Evolutionary conservation across 2,888 invertebrate species (phyloP), one percentile per base, ranked within the genome.

Genomic region (Heliconius charithonia): DNA sequence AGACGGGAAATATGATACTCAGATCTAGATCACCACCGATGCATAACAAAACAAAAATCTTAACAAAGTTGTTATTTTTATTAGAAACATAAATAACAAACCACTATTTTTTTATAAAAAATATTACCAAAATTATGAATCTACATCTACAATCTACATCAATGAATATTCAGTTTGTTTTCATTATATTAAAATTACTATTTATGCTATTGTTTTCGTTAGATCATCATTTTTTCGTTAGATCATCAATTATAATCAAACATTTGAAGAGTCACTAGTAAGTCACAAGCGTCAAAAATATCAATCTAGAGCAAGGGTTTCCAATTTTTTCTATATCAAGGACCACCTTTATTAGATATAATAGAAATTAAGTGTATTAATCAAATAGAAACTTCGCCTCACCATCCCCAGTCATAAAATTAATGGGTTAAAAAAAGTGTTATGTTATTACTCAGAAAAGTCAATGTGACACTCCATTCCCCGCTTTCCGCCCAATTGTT

Each of bases 21-120:
- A 69, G 41, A 29, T 56, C 71, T 71, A 29, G n/a, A 71, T 56
- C 32, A 32, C 71, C 29, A 71, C 7, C n/a, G 56, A 56, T 71
- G 71, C 56, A n/a, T 22, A n/a, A 51, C 51, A 56, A 56, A 71
- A 16, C n/a, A 71, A 51, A 56, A 70, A 25, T 19, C 27, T 19
- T 51, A 16, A 16, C 9, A 13, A 19, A 27, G 2, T 12, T 13
- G 3, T 29, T 45, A 22, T 25, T 71, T 71, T 56, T 29, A 12
- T 56, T 71, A 19, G 16, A 19, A 27, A 70, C 3, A 41, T 25
- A n/a, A 59, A 59, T 51, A 51, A 51, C 9, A 10, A 0, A 59
- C 19, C 1, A 10, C 4, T 16, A 45, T 0, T 10, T 3, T 59
- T 59, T 59, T n/a, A n/a, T n/a, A n/a, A n/a, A n/a, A n/a, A n/a